These are phyloP conservation scores for Oscheius myriophilus DNA, from an alignment of 2,888 invertebrate genomes.

Conservation along the genomic window DNA sequence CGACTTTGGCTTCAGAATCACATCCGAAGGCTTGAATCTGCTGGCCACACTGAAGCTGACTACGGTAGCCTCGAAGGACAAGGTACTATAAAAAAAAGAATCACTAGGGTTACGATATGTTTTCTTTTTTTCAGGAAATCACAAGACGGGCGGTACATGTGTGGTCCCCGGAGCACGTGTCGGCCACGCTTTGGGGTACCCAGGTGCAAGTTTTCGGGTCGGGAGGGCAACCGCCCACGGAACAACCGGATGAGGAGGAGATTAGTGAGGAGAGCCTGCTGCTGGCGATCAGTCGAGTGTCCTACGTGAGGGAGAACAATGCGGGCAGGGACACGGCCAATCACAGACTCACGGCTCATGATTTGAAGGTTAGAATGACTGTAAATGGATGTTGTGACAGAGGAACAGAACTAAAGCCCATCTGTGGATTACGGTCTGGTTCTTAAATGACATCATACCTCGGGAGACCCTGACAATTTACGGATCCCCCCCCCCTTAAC, in stretches of 20 bases:
- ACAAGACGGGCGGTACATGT: slow-evolving; percentile 44
- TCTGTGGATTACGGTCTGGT: no score
- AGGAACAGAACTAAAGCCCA: no score
- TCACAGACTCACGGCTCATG: slow-evolving; percentile 45
- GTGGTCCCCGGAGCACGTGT: slow-evolving; percentile 78
- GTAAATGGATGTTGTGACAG: no score
- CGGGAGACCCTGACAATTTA: no score
- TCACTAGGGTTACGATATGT: not conserved
- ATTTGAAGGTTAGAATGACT: slow-evolving; percentile 35
- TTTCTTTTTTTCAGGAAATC: slow-evolving; percentile 38
- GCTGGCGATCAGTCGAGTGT: slow-evolving; percentile 55
- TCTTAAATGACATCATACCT: no score
- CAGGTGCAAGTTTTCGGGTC: slow-evolving; percentile 52
- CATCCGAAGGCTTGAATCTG: slow-evolving; percentile 59
- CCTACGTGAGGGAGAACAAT: slow-evolving; percentile 48
- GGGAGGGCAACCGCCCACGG: slow-evolving; percentile 25
- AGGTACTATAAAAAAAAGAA: not conserved
- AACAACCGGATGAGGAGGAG: slow-evolving; percentile 29
- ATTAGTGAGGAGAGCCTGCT: slow-evolving; percentile 50
- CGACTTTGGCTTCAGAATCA: slow-evolving; percentile 60
- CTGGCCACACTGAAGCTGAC: slow-evolving; percentile 32
- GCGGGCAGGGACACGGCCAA: slow-evolving; percentile 42
- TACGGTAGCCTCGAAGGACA: slow-evolving; percentile 7
- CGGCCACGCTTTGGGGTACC: slow-evolving; percentile 89
- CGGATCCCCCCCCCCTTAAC: no score